A percentile compares a stretch with the other conserved stretches of the same genome.
Conservation (phyloP, 2,113 vertebrate species). For the Cacatua alba region DNA sequence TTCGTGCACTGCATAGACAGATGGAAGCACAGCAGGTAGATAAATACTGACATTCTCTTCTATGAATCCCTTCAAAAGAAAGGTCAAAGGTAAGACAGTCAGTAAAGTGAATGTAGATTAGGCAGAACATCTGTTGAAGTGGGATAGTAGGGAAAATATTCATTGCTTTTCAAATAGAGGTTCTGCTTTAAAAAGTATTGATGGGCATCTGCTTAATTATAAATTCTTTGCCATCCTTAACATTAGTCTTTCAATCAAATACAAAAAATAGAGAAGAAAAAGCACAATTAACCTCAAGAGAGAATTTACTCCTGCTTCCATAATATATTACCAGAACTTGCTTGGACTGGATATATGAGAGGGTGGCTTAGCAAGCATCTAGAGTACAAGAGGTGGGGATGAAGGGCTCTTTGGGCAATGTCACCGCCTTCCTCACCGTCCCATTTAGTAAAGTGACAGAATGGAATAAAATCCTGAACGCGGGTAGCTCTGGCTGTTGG, state of each 20-base stretch:
- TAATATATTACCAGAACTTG: neutral
- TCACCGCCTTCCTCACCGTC: neutral
- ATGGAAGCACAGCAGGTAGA: conserved; percentile 84
- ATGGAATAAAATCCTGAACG: neutral
- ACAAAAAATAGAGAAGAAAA: neutral
- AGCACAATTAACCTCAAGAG: conserved; percentile 18
- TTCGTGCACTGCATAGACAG: conserved; percentile 70
- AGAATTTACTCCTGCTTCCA: neutral
- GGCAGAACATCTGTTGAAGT: conserved; percentile 76
- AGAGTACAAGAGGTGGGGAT: neutral
- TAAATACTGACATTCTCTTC: conserved; percentile 80
- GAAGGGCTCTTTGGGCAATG: neutral
- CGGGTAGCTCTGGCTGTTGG: neutral
- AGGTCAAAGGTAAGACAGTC: conserved; percentile 77
- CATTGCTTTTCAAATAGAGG: conserved; percentile 46
- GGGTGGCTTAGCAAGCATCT: neutral
- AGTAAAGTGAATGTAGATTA: conserved; percentile 77
- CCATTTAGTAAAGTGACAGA: neutral
- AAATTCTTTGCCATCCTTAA: conserved; percentile 21
- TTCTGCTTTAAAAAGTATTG: conserved; percentile 52
- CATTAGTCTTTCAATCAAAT: conserved; percentile 10
- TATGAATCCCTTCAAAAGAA: conserved; percentile 77
- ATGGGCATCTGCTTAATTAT: conserved; percentile 64
- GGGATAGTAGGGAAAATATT: conserved; percentile 63
- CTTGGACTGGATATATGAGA: neutral